Evolutionary conservation across 1,140 invertebrate genomes (phyloP).

Genomic region (Trachymyrmex septentrionalis): DNA sequence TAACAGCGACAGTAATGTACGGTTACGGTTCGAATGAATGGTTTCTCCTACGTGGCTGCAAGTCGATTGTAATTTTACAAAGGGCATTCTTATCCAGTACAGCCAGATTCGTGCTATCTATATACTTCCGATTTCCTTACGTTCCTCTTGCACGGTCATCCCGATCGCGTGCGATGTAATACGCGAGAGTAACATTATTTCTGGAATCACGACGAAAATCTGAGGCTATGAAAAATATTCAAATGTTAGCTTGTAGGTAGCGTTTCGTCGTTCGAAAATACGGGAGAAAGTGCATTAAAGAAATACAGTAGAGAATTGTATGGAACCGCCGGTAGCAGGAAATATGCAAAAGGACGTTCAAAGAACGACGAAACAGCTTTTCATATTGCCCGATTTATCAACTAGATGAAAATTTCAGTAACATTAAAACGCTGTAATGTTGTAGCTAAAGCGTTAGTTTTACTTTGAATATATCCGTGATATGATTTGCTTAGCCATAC

Average conservation of each 20-base stretch:
- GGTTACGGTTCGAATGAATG: constrained; percentile 8
- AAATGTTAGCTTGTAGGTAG: constrained; percentile 14
- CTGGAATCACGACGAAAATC: constrained; percentile 41
- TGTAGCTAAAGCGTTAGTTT: constrained; percentile 19
- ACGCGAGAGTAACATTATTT: constrained; percentile 37
- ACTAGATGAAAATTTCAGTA: constrained; percentile 27
- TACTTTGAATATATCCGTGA: constrained; percentile 20
- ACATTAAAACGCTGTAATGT: constrained; percentile 31
- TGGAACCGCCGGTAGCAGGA: neutral
- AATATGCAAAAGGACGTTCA: constrained; percentile 30
- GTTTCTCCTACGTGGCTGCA: neutral
- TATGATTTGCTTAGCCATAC: neutral
- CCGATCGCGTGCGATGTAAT: constrained; percentile 38
- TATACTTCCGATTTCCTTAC: neutral
- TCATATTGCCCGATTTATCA: constrained; percentile 49
- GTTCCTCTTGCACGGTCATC: constrained; percentile 8
- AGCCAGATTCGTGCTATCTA: constrained; percentile 22
- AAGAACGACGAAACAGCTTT: constrained; percentile 33
- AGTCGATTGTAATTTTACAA: constrained; percentile 15
- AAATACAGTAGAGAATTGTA: constrained; percentile 1
- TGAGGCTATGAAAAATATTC: constrained; percentile 11
- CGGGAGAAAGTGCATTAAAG: neutral
- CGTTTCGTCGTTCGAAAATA: constrained; percentile 39
- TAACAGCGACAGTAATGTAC: neutral
- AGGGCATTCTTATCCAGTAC: constrained; percentile 2